Evolutionary conservation across 2,888 invertebrate species (phyloP).

Genomic region (Agrilus biguttatus): DNA sequence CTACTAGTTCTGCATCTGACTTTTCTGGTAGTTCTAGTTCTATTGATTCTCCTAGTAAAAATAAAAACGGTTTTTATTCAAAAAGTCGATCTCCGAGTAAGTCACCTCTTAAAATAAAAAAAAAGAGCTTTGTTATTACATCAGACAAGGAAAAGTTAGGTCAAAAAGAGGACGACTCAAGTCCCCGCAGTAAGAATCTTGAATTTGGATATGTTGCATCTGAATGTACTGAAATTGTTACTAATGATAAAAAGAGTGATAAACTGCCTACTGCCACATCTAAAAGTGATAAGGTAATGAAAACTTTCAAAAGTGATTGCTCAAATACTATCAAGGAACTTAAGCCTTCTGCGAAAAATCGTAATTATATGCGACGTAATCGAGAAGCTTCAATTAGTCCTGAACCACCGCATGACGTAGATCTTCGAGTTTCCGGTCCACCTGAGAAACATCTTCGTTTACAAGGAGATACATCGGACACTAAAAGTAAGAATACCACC

Average conservation of each 20-base stretch:
- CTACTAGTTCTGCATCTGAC: constrained; percentile 4
- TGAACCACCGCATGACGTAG: constrained; percentile 29
- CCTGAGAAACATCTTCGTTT: constrained; percentile 28
- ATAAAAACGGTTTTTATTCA: constrained; percentile 15
- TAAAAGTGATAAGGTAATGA: constrained; percentile 10
- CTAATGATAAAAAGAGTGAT: constrained; percentile 14
- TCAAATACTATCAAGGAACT: constrained; percentile 34
- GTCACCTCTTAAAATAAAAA: constrained; percentile 14
- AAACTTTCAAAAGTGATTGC: constrained; percentile 9
- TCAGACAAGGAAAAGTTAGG: constrained; percentile 2
- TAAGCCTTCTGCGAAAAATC: constrained; percentile 41
- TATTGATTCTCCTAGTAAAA: constrained; percentile 28
- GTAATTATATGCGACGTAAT: constrained; percentile 53
- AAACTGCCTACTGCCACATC: constrained; percentile 13
- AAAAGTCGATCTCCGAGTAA: constrained; percentile 15
- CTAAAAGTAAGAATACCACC: constrained; percentile 36
- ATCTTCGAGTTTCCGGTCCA: constrained; percentile 26
- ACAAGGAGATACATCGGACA: constrained; percentile 18
- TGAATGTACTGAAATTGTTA: constrained; percentile 13
- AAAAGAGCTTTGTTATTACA: constrained; percentile 9
- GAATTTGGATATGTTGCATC: constrained; percentile 8
- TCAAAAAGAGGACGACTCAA: constrained; percentile 3
- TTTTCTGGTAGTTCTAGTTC: constrained; percentile 14
- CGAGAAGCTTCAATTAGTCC: constrained; percentile 45
- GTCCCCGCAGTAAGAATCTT: constrained; percentile 5